Percentiles rank a stretch among this genome's conserved stretches.
These are phyloP conservation scores for Danionella cerebrum DNA, from an alignment of 2,113 vertebrate species.

Conservation along the genomic window DNA sequence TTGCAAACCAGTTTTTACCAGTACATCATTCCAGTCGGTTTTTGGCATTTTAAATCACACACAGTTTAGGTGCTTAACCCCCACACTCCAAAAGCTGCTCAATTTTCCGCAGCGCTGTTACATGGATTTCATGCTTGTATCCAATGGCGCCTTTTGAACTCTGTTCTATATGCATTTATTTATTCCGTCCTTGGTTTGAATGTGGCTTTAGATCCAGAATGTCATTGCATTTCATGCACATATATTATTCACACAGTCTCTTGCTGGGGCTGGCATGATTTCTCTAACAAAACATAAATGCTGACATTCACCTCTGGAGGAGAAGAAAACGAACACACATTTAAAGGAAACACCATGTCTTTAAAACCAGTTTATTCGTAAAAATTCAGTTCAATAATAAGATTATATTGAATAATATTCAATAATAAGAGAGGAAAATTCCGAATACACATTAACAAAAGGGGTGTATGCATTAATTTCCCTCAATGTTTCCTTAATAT, in stretches of 20 bases:
- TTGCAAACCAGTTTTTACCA: not conserved
- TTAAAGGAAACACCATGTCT: conserved; percentile 52
- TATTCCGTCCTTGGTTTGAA: too few relatives aligned
- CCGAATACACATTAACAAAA: not conserved
- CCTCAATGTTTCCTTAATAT: not conserved
- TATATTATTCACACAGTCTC: not conserved
- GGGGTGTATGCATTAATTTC: not conserved
- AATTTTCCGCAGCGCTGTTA: not conserved
- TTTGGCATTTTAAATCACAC: not conserved
- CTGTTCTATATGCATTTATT: too few relatives aligned
- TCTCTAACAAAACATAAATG: conserved; percentile 40
- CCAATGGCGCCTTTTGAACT: too few relatives aligned
- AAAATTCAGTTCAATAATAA: too few relatives aligned
- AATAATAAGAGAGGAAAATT: not conserved
- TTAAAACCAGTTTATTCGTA: conserved; percentile 54
- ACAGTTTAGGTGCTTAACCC: not conserved
- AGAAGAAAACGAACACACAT: conserved; percentile 49
- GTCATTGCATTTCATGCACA: not conserved
- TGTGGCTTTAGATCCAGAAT: not conserved
- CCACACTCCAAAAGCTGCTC: too few relatives aligned
- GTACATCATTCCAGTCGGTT: not conserved
- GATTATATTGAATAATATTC: conserved; percentile 15
- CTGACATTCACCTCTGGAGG: conserved; percentile 47
- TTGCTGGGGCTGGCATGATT: conserved; percentile 35
- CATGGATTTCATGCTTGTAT: not conserved